Base-by-base conservation (phyloP, 2,797 vertebrate genomes). In the Melanotaenia maccullochi region DNA sequence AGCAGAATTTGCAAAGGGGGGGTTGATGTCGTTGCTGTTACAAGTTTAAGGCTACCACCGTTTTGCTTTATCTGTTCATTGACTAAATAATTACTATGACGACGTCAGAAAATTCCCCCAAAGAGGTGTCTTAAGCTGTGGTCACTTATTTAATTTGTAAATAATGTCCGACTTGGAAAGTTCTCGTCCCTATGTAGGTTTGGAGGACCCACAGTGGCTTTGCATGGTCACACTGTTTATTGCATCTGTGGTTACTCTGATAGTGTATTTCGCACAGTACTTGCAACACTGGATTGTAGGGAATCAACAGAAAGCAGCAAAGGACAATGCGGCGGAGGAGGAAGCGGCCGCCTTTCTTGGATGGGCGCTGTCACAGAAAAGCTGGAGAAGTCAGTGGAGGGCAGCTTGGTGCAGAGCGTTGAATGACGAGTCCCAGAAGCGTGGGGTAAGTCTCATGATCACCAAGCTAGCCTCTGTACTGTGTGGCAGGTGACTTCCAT, bases 331-430 rank as follows among this genome's bases (percentile, higher is more conserved):
- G 83, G 79, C 51, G 57, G 78, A 86, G 64, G 88, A 90, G 62
- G 96, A 96, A 88, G 93, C 94, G 5, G 93, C 93, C 71, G 89
- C 94, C 60, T 90, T 96, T 73, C 91, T 98, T 76, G 91, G 89
- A 71, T 98, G 97, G 97, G 92, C 95, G 85, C 95, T 99, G 92
- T 94, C 96, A 74, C 90, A 95, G 90, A 86, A 54, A 58, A 95
- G 95, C 94, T 99, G 97, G 97, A 93, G 81, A 65, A 90, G 88
- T 73, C 94, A 94, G 71, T 99, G 97, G 97, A 95, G 93, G 81
- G 91, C 82, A 82, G 96, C 96, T 28, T 98, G 97, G 97, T 91
- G 96, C 87, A 85, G 84, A 25, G 95, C 96, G 57, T 86, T 99
- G 61, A 96, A 94, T 75, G 86, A 89, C 2, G 92, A 95, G 81